Conservation (phyloP, 2,113 vertebrate species). For the Carlito syrichta region DNA sequence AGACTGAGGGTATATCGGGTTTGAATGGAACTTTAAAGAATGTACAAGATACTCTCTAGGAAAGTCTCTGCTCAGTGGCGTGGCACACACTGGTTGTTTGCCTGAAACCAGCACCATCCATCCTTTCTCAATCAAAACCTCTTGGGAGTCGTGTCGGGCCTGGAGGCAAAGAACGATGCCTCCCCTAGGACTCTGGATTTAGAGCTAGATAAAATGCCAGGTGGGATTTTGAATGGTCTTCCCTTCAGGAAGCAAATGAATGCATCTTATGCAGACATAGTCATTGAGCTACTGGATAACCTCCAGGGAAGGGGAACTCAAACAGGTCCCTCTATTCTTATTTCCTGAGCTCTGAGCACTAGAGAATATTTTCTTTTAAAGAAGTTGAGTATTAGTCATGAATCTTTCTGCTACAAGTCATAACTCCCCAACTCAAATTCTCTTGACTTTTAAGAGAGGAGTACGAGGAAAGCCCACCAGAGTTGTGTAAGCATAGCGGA, state of each 20-base stretch:
- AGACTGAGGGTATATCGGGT: background rate
- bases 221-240: background rate
- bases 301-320: background rate
- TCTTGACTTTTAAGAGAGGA: background rate
- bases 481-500: background rate
- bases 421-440: background rate
- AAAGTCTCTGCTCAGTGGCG: background rate
- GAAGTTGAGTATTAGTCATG: background rate
- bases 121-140: background rate
- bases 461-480: background rate
- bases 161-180: background rate
- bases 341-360: background rate
- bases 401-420: background rate
- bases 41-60: background rate
- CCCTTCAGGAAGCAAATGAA: background rate
- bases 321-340: background rate
- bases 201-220: background rate
- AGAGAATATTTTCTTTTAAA: background rate
- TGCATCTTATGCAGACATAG: background rate
- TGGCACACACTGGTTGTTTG: background rate
- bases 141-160: background rate
- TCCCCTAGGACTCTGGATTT: background rate
- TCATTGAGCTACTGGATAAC: background rate
- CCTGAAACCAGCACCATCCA: background rate
- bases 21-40: background rate